A percentile compares a stretch with the other conserved stretches of the same genome.
Evolutionary conservation across 2,113 vertebrate genomes (phyloP).

Genomic region (Columba janthina): DNA sequence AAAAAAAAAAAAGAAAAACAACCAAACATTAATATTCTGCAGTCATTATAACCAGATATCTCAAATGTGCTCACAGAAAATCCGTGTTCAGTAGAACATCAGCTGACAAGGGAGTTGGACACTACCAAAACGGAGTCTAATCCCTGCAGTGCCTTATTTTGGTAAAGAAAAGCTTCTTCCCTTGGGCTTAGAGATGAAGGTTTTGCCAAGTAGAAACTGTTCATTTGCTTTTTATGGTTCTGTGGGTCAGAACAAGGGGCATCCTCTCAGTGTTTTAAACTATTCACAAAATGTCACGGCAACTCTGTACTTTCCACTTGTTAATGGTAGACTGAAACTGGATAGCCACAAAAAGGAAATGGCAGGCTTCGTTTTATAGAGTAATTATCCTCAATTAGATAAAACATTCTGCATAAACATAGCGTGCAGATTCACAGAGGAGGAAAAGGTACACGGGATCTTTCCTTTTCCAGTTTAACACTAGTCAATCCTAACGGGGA

Average conservation of each 20-base stretch:
- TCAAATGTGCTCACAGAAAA: neutral
- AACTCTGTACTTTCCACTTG: neutral
- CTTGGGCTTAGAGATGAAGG: neutral
- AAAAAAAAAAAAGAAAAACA: neutral
- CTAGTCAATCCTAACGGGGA: slow-evolving; percentile 64
- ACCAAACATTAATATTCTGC: neutral
- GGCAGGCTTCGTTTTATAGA: neutral
- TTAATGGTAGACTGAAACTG: neutral
- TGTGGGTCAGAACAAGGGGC: neutral
- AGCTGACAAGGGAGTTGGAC: neutral
- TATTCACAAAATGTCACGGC: neutral
- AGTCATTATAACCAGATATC: neutral
- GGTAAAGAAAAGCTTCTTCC: neutral
- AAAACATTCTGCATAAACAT: slow-evolving; percentile 7
- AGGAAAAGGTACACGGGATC: slow-evolving; percentile 25
- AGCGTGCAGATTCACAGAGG: neutral
- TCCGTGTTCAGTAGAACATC: neutral
- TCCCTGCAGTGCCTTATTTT: neutral
- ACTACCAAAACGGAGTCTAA: neutral
- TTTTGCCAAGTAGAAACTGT: neutral
- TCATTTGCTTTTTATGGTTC: neutral
- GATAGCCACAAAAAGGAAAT: neutral
- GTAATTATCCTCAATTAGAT: slow-evolving; percentile 40
- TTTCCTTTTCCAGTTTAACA: slow-evolving; percentile 58
- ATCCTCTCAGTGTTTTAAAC: neutral